Base-by-base conservation (phyloP, 1,140 invertebrate genomes). In the Apis cerana region DNA sequence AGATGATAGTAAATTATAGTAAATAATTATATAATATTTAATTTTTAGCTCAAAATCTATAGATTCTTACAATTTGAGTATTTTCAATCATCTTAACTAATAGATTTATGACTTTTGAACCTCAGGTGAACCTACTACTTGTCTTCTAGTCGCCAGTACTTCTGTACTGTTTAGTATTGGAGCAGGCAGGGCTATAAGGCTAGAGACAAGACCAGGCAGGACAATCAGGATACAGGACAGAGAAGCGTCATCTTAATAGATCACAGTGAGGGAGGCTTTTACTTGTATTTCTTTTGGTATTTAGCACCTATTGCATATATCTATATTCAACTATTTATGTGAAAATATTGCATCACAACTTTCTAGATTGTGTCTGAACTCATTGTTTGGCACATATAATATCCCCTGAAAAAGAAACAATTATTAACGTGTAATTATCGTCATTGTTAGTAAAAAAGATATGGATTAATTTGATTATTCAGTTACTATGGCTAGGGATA, bases 51-150 rank as follows among this genome's bases (percentile, higher is more conserved):
- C 17, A 82, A 83, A 79, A 83, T 75, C 74, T 74, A 67, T 82
- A 80, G 72, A 85, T 59, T 78, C 65, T 85, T 87, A 81, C 71
- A 82, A 48, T 75, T 74, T 86, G 82, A 89, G 86, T 89, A 85
- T 88, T 76, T 89, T 82, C 86, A 87, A 75, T 87, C 84, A 91
- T 84, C 80, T 89, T 89, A 88, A 93, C 93, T 94, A 94, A 94
- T 92, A 91, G 92, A 93, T 93, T 94, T 94, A 90, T 93, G 89
- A 94, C 89, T 94, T 94, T 94, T 94, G 80, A 94, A 94, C 93
- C 93, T 93, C 93, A 94, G 93, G 93, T 94, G 93, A 94, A 90
- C 92, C 92, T 93, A 93, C 93, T 92, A 93, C 92, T 94, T 94
- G 93, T 94, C 93, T 93, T 93, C 93, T 94, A 94, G 92, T 93